Percentiles rank a stretch among this genome's conserved stretches.
Conservation (phyloP, 2,888 invertebrate genomes). For the Cyclophora punctaria region DNA sequence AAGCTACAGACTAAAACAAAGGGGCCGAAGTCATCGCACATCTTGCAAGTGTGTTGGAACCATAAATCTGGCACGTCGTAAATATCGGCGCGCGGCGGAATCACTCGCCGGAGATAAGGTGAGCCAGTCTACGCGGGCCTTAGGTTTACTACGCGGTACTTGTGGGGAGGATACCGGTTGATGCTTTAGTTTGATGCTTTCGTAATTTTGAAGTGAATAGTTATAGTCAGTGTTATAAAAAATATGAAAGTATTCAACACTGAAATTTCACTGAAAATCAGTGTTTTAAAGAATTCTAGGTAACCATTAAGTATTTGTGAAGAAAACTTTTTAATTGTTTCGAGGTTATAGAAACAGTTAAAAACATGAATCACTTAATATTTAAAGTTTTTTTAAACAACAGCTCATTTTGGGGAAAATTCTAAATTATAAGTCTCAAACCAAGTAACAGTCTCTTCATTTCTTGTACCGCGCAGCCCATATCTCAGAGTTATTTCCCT, state of each 20-base stretch:
- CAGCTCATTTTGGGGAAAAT: constrained; percentile 1
- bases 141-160: constrained; percentile 10
- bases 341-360: too few relatives aligned
- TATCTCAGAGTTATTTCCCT: constrained; percentile 71
- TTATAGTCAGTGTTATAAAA: too few relatives aligned
- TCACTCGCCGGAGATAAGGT: constrained; percentile 52
- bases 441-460: constrained; percentile 24
- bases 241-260: too few relatives aligned
- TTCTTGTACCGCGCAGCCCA: constrained; percentile 39
- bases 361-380: too few relatives aligned
- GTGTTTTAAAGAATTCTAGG: too few relatives aligned
- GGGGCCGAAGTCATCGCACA: constrained; percentile 10
- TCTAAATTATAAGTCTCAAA: constrained; percentile 11
- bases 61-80: constrained; percentile 44
- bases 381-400: too few relatives aligned
- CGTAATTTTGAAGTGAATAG: too few relatives aligned
- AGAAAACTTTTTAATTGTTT: too few relatives aligned
- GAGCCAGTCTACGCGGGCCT: constrained; percentile 33
- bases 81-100: constrained; percentile 42
- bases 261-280: too few relatives aligned
- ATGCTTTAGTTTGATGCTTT: too few relatives aligned
- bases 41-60: constrained; percentile 14
- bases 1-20: constrained; percentile 1
- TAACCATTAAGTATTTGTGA: too few relatives aligned
- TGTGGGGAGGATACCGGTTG: neutral